These are phyloP conservation scores for Rafetus swinhoei DNA, from an alignment of 2,113 vertebrate genomes.

Conservation along the genomic window DNA sequence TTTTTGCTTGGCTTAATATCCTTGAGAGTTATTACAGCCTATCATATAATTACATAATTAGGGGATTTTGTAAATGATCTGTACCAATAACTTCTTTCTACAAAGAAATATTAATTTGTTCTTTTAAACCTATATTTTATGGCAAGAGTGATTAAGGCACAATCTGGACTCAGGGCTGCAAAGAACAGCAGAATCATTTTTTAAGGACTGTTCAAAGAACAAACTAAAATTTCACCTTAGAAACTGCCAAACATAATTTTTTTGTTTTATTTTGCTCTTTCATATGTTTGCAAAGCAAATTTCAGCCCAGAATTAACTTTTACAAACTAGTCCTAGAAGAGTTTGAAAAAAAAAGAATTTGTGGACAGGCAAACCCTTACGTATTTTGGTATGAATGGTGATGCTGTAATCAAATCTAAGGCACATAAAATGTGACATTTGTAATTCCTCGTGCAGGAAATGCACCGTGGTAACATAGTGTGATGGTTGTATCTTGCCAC, in stretches of 20 bases:
- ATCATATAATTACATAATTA: background rate
- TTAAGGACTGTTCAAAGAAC: background rate
- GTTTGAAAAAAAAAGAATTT: background rate
- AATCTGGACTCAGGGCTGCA: background rate
- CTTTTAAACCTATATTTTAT: background rate
- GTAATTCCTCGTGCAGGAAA: conserved; percentile 75
- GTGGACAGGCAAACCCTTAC: background rate
- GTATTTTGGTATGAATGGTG: conserved; percentile 37
- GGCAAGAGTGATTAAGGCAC: background rate
- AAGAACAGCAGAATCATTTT: background rate
- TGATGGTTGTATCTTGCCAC: conserved; percentile 70
- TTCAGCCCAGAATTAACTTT: background rate
- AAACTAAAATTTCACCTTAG: background rate
- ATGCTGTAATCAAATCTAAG: conserved; percentile 36
- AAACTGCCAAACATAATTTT: background rate
- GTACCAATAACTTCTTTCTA: background rate
- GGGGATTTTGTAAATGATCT: background rate
- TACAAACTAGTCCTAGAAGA: background rate
- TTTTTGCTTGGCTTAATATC: conserved; percentile 12
- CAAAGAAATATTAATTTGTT: background rate
- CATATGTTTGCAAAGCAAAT: background rate
- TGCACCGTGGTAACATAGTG: conserved; percentile 69
- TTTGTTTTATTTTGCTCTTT: background rate
- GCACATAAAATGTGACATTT: conserved; percentile 64
- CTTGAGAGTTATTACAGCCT: conserved; percentile 21